Evolutionary conservation across 2,888 invertebrate genomes (phyloP), one percentile per base, ranked within the genome.

Genomic region (Panorpa germanica): DNA sequence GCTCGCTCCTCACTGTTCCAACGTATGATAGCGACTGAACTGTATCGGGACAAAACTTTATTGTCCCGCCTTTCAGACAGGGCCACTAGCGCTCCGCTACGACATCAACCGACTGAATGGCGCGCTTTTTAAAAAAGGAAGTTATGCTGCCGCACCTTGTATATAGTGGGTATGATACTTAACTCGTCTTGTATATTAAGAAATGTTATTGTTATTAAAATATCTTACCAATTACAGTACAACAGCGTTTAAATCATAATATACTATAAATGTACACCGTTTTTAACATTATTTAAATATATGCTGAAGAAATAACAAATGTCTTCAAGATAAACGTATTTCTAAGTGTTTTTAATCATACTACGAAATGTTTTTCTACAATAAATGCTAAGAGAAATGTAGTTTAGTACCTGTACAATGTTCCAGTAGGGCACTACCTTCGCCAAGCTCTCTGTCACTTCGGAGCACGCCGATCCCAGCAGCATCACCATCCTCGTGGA

Each of bases 351-450:
- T 25, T 25, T 13, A 5, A 14, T 13, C 9, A 5, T 5, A 8
- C 13, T 15, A 11, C 7, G 9, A 27, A 7, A 5, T n/a, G 5
- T 6, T 7, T 8, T 19, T 19, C 9, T 8, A 8, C 5, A 13
- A 25, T 13, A 25, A 25, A 11, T 5, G 9, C 5, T n/a, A 25
- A 28, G 4, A 27, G 23, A 25, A 6, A 29, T 27, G 26, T 22
- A n/a, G 17, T 26, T 9, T 28, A 40, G 46, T 50, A 82, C 83
- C 70, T 90, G 81, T 7, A 88, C 70, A 41, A 90, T 77, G 49
- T 86, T 88, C 86, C 86, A 88, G 47, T 86, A 83, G 4, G 85
- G 82, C 16, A 83, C 83, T 33, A 90, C 78, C 57, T 86, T 81
- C 18, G 86, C 88, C 37, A 90, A 63, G 46, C 80, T 80, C 55